phyloP scores from a whole-genome alignment of 2,888 invertebrate genomes.

The Panopea generosa region DNA sequence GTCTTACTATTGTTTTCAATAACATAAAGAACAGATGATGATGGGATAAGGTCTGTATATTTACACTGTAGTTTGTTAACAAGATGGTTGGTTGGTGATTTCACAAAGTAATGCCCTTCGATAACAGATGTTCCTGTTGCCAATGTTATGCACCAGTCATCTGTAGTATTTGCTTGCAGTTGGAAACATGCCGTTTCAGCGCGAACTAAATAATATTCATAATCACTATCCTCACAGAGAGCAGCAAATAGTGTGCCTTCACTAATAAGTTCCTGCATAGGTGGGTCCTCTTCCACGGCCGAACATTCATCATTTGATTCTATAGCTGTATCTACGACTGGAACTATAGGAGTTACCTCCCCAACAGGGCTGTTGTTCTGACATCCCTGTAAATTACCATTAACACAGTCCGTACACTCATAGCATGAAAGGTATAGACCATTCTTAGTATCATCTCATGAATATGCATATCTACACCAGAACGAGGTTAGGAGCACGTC shows the following conservation, averaged over 20 bases:
- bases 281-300: too few species aligned
- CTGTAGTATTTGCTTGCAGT: background rate
- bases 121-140: conserved; percentile 9
- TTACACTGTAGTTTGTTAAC: conserved; percentile 1
- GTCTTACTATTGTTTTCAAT: background rate
- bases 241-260: conserved; percentile 12
- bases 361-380: too few species aligned
- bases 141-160: conserved; percentile 14
- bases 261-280: too few species aligned
- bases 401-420: background rate
- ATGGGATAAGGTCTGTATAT: conserved; percentile 6
- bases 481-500: too few species aligned
- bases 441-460: too few species aligned
- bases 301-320: too few species aligned
- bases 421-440: background rate
- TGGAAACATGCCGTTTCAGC: conserved; percentile 4
- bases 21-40: background rate
- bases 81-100: background rate
- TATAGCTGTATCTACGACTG: too few species aligned
- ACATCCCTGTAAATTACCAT: too few species aligned
- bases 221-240: conserved; percentile 6
- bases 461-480: too few species aligned
- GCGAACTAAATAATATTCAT: conserved; percentile 26
- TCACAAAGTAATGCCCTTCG: background rate
- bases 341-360: background rate